These are phyloP conservation scores for Pionites leucogaster DNA, from an alignment of 2,113 vertebrate species.

Conservation along the genomic window DNA sequence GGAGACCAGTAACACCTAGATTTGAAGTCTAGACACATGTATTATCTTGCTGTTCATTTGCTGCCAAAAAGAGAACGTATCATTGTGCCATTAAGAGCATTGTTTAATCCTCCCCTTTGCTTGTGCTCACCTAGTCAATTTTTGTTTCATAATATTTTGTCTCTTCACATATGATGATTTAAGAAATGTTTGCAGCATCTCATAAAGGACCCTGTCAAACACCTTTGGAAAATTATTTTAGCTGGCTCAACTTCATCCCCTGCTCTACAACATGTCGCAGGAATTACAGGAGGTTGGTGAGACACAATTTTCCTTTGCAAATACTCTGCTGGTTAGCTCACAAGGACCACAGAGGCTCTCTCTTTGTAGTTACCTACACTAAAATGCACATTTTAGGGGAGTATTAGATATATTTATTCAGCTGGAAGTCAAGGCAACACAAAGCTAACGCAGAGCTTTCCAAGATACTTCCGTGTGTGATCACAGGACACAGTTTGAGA, in stretches of 20 bases:
- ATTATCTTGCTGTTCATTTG: not conserved
- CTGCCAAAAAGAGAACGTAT: not conserved
- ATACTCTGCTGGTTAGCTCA: not conserved
- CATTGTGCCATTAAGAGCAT: not conserved
- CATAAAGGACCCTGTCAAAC: constrained; percentile 20
- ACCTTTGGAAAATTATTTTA: constrained; percentile 39
- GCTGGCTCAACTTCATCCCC: constrained; percentile 11
- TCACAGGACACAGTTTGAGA: not conserved
- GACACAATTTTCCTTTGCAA: constrained; percentile 20
- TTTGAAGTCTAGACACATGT: not conserved
- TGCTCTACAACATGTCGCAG: not conserved
- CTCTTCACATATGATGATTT: constrained; percentile 17
- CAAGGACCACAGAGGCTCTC: not conserved
- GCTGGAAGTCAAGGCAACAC: not conserved
- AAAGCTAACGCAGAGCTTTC: not conserved
- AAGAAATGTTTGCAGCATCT: constrained; percentile 25
- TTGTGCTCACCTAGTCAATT: not conserved
- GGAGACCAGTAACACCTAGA: not conserved
- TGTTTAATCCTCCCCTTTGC: constrained; percentile 6
- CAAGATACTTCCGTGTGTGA: not conserved
- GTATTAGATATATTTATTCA: not conserved
- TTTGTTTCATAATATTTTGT: constrained; percentile 41
- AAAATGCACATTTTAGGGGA: constrained; percentile 18
- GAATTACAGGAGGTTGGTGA: not conserved
- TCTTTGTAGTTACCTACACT: not conserved